These are phyloP conservation scores for Embiotoca jacksoni DNA, from an alignment of 2,113 vertebrate species.

Conservation along the genomic window DNA sequence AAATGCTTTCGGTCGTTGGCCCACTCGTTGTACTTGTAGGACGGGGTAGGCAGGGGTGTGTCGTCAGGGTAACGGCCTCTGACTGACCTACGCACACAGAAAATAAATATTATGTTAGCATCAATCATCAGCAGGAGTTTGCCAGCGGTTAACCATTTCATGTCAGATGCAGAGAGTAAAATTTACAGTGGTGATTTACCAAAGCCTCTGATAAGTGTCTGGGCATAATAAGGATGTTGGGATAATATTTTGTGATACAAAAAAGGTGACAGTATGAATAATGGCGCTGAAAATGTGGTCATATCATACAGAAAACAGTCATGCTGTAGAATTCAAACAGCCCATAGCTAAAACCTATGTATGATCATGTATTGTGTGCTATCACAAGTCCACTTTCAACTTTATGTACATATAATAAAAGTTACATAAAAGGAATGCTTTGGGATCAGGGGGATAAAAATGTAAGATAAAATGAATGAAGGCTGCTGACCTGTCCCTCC, in stretches of 20 bases:
- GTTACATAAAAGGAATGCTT: background rate
- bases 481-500: conserved; percentile 81
- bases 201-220: background rate
- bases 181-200: background rate
- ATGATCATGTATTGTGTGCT: too few relatives aligned
- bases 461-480: background rate
- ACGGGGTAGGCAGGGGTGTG: conserved; percentile 93
- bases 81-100: conserved; percentile 85
- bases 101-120: background rate
- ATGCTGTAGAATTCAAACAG: too few relatives aligned
- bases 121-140: background rate
- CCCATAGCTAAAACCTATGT: too few relatives aligned
- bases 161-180: background rate
- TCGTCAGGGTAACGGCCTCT: conserved; percentile 90
- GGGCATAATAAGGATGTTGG: too few relatives aligned
- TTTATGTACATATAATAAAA: background rate
- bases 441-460: background rate
- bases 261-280: background rate
- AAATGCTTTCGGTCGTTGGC: conserved; percentile 93
- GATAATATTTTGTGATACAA: background rate
- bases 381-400: too few relatives aligned
- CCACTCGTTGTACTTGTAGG: conserved; percentile 98
- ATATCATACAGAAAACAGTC: too few relatives aligned
- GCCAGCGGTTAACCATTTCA: background rate
- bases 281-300: background rate